phyloP scores from a whole-genome alignment of 2,888 invertebrate genomes.

The Synergus itoensis region DNA sequence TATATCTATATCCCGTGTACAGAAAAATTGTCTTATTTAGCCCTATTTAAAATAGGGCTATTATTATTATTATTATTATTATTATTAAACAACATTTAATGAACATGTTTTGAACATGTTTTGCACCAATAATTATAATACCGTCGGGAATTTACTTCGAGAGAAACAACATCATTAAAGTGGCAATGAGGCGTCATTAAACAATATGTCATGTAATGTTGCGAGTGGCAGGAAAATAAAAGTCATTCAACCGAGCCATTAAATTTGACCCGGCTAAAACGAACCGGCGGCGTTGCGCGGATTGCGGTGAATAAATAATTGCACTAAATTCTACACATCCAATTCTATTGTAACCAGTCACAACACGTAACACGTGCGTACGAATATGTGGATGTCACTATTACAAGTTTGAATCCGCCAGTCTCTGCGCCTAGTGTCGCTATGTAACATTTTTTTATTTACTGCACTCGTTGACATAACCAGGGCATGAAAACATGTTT shows the following conservation, averaged over 20 bases:
- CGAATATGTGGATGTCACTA: slow-evolving; percentile 40
- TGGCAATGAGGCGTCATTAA: slow-evolving; percentile 35
- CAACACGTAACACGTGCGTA: slow-evolving; percentile 26
- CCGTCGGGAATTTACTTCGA: slow-evolving; percentile 19
- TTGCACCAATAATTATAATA: slow-evolving; percentile 21
- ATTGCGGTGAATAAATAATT: slow-evolving; percentile 41
- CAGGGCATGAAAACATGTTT: slow-evolving; percentile 37
- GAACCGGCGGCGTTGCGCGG: not conserved
- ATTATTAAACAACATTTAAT: too few species aligned
- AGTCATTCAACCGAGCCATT: slow-evolving; percentile 11
- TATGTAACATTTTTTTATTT: slow-evolving; percentile 47
- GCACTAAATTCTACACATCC: slow-evolving; percentile 39
- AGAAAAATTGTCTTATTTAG: too few species aligned
- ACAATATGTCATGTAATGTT: slow-evolving; percentile 24
- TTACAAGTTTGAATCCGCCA: slow-evolving; percentile 40
- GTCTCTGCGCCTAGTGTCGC: not conserved
- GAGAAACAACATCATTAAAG: slow-evolving; percentile 33
- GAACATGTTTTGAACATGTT: not conserved
- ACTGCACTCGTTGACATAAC: slow-evolving; percentile 22
- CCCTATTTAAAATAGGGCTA: too few species aligned
- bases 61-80: too few species aligned
- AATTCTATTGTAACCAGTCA: slow-evolving; percentile 36
- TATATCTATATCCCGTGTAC: too few species aligned
- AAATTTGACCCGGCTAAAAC: slow-evolving; percentile 28
- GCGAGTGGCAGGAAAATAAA: slow-evolving; percentile 13